Conservation (phyloP, 2,113 vertebrate species). For the Sorex fumeus region DNA sequence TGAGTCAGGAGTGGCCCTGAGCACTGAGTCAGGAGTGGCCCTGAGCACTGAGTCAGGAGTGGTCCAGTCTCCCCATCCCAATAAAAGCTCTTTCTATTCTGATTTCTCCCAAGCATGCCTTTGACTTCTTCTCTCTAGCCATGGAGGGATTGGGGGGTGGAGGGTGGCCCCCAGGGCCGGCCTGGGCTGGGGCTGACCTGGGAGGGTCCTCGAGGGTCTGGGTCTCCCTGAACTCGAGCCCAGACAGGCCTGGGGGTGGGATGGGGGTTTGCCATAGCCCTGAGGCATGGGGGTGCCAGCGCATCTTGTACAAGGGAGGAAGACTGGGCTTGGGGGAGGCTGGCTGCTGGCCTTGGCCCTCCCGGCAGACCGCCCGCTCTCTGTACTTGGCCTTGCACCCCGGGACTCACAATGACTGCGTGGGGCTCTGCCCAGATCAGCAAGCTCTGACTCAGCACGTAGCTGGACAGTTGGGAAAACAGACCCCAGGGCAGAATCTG, state of each 20-base stretch:
- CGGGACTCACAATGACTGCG: constrained; percentile 16
- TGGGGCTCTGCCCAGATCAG: constrained; percentile 44
- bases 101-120: too few species aligned
- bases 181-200: not conserved
- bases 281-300: too few species aligned
- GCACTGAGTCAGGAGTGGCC: too few species aligned
- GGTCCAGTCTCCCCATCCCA: too few species aligned
- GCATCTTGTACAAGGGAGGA: not conserved
- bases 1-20: too few species aligned
- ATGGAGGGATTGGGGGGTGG: too few species aligned
- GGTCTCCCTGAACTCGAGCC: too few species aligned
- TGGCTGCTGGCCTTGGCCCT: not conserved
- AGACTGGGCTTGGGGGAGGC: not conserved
- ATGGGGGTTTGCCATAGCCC: too few species aligned
- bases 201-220: not conserved
- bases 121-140: not conserved
- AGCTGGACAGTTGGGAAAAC: constrained; percentile 61
- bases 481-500: constrained; percentile 58
- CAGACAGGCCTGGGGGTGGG: too few species aligned
- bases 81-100: too few species aligned
- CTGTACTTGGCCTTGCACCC: fast-evolving
- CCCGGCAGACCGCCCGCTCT: fast-evolving
- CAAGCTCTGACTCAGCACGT: not conserved
- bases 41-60: too few species aligned
- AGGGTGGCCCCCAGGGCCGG: not conserved